Evolutionary conservation across 2,888 invertebrate species (phyloP).

Genomic region (Dryomyza anilis): DNA sequence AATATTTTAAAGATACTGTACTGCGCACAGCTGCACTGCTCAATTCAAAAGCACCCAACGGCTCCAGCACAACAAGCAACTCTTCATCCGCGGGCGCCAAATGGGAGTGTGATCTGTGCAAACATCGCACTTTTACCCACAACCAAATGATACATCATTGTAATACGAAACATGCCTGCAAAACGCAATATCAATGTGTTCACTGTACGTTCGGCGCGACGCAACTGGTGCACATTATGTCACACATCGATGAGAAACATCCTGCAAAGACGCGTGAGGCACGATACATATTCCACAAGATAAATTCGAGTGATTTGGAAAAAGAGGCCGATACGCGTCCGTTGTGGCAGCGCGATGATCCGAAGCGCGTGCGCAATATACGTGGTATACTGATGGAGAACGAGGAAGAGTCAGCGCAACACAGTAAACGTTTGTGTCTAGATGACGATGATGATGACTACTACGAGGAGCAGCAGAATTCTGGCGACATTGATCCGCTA

Average conservation of each 20-base stretch:
- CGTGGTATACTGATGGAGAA: slow-evolving; percentile 68
- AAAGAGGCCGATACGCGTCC: slow-evolving; percentile 53
- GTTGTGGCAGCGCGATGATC: slow-evolving; percentile 67
- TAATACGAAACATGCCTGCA: slow-evolving; percentile 65
- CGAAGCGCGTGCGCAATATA: slow-evolving; percentile 65
- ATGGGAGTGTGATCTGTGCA: slow-evolving; percentile 48
- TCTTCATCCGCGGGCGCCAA: too few species aligned
- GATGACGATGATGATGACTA: slow-evolving; percentile 28
- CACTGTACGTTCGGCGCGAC: slow-evolving; percentile 69
- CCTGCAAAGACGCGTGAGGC: slow-evolving; percentile 49
- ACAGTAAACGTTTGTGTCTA: slow-evolving; percentile 31
- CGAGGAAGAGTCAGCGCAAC: slow-evolving; percentile 46
- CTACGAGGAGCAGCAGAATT: too few species aligned
- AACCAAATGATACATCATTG: slow-evolving; percentile 45
- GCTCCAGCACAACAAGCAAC: too few species aligned
- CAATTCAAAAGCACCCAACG: too few species aligned
- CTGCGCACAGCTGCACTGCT: too few species aligned
- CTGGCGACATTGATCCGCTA: slow-evolving; percentile 10
- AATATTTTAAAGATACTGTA: too few species aligned
- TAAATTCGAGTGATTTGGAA: slow-evolving; percentile 34
- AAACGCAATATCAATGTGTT: slow-evolving; percentile 73
- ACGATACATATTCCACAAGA: slow-evolving; percentile 42
- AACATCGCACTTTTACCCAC: slow-evolving; percentile 38
- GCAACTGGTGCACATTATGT: slow-evolving; percentile 65
- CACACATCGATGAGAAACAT: slow-evolving; percentile 69